Conservation (phyloP, 2,888 invertebrate species). For the Odontocerum albicorne region DNA sequence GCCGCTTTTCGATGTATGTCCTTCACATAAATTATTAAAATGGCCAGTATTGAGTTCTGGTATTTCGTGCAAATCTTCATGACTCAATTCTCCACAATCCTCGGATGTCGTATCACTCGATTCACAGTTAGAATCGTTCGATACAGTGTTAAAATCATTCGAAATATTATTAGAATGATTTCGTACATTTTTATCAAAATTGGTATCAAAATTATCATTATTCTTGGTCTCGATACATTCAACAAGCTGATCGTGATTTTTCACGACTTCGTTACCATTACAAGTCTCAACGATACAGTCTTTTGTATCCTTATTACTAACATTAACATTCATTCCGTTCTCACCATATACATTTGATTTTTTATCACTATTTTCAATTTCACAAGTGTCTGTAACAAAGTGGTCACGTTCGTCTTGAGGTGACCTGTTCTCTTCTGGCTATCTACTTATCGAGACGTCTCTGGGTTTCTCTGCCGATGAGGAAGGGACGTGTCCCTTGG, state of each 20-base stretch:
- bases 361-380: not conserved
- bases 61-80: no score
- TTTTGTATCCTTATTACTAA: not conserved
- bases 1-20: not conserved
- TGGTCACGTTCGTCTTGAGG: not conserved
- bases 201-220: not conserved
- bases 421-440: conserved; percentile 14
- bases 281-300: conserved; percentile 1
- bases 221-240: not conserved
- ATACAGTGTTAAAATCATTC: no score
- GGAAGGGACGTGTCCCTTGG: conserved; percentile 1
- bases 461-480: conserved; percentile 7
- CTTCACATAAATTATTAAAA: no score
- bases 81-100: no score
- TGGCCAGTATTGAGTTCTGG: no score
- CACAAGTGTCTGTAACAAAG: not conserved
- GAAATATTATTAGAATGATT: no score
- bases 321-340: not conserved
- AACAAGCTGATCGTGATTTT: no score
- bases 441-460: conserved; percentile 28
- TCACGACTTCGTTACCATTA: not conserved
- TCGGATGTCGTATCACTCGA: no score
- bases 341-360: not conserved
- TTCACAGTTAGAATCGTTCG: no score
- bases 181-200: no score